Conservation (phyloP, 2,113 vertebrate genomes). For the Madoqua kirkii region DNA sequence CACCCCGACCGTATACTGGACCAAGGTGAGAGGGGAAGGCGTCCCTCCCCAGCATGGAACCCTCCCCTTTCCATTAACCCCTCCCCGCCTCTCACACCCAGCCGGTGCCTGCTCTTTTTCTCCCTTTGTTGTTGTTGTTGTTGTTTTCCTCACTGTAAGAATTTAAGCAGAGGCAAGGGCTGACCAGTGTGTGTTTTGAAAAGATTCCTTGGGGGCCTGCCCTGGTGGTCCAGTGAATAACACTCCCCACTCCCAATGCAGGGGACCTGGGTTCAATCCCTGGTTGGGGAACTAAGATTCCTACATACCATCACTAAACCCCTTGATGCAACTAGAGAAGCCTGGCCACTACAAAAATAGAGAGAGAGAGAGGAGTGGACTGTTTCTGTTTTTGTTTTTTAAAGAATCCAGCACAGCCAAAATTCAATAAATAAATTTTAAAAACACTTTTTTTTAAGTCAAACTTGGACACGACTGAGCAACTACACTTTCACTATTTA, state of each 20-base stretch:
- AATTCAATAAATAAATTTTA: background rate
- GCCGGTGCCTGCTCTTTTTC: background rate
- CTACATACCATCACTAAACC: background rate
- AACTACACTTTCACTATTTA: background rate
- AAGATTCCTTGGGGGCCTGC: background rate
- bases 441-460: background rate
- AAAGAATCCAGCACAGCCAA: background rate
- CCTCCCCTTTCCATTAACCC: fast-evolving
- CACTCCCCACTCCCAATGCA: background rate
- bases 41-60: fast-evolving
- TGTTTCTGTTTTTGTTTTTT: background rate
- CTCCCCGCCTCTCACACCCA: background rate
- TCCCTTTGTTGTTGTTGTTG: no score
- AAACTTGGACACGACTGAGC: background rate
- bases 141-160: background rate
- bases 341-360: background rate
- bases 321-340: background rate
- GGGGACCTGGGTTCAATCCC: background rate
- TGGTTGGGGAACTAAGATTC: background rate
- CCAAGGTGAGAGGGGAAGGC: constrained; percentile 79
- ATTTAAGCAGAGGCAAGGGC: background rate
- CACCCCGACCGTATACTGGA: constrained; percentile 81
- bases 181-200: background rate
- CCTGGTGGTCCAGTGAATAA: background rate
- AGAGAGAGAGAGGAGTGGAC: background rate